Conservation (phyloP, 2,888 invertebrate species). For the Zaprionus obscuricornis region DNA sequence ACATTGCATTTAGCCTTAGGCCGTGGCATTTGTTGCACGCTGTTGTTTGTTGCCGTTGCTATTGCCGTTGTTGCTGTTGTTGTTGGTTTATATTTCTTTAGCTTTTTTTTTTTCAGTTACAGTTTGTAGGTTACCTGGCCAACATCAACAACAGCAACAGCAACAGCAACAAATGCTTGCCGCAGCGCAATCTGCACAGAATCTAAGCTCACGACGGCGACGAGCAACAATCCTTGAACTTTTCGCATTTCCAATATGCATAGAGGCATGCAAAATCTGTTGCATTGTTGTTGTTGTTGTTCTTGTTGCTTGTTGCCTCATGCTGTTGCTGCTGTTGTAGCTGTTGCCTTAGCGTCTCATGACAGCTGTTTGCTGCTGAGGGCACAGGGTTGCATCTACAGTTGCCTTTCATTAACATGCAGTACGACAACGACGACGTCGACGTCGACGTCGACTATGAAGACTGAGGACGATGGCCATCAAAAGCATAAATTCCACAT, state of each 20-base stretch:
- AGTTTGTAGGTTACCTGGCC: slow-evolving; percentile 60
- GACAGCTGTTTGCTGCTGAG: slow-evolving; percentile 42
- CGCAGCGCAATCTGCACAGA: slow-evolving; percentile 49
- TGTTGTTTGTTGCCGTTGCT: neutral
- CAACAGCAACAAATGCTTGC: slow-evolving; percentile 36
- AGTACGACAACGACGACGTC: slow-evolving; percentile 1
- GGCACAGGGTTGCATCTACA: slow-evolving; percentile 49
- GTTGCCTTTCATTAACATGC: slow-evolving; percentile 74
- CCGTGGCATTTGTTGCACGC: slow-evolving; percentile 46
- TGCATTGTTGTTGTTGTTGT: slow-evolving; percentile 20
- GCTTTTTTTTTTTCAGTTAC: neutral
- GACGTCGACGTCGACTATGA: slow-evolving; percentile 23
- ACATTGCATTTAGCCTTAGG: slow-evolving; percentile 52
- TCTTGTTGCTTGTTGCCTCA: slow-evolving; percentile 10
- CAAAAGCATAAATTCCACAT: slow-evolving; percentile 76
- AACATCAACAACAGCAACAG: slow-evolving; percentile 25
- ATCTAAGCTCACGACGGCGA: slow-evolving; percentile 57
- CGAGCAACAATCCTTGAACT: slow-evolving; percentile 68
- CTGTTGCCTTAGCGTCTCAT: slow-evolving; percentile 35
- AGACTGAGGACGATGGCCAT: slow-evolving; percentile 40
- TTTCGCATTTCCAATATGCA: slow-evolving; percentile 75
- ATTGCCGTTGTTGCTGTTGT: slow-evolving; percentile 5
- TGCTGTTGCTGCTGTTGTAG: slow-evolving; percentile 14
- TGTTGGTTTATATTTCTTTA: slow-evolving; percentile 13
- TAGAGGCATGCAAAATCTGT: slow-evolving; percentile 49